A percentile compares a stretch with the other conserved stretches of the same genome.
These are phyloP conservation scores for Crepidodera aurea DNA, from an alignment of 2,888 invertebrate species.

Conservation along the genomic window DNA sequence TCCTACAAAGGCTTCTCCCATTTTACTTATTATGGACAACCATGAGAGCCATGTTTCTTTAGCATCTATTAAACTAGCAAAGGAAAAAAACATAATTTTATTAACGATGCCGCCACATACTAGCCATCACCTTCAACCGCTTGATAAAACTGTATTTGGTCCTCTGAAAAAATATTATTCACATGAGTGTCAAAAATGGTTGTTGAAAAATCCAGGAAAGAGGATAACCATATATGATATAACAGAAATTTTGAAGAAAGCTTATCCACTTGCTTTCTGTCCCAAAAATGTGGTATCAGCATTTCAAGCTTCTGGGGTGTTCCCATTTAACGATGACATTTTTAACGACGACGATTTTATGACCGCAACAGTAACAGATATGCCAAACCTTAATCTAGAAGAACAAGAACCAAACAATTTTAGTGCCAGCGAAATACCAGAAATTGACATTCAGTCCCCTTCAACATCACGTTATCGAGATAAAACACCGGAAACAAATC, in stretches of 20 bases:
- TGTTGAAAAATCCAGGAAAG: slow-evolving; percentile 29
- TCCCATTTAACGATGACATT: too few relatives aligned
- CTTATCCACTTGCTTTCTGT: too few relatives aligned
- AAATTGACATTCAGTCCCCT: background rate
- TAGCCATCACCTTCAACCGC: background rate
- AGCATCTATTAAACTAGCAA: background rate
- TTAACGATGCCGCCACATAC: too few relatives aligned
- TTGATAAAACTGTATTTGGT: slow-evolving; percentile 17
- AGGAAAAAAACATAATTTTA: background rate
- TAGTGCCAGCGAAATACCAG: too few relatives aligned
- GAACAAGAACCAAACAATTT: background rate
- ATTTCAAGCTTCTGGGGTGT: too few relatives aligned
- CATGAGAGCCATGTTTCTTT: background rate
- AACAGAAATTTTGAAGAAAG: too few relatives aligned
- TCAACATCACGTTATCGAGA: too few relatives aligned
- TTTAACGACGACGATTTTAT: too few relatives aligned
- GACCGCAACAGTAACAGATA: too few relatives aligned
- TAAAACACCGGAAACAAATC: too few relatives aligned
- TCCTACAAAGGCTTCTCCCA: slow-evolving; percentile 18
- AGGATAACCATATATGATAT: slow-evolving; percentile 35
- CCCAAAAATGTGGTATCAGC: too few relatives aligned
- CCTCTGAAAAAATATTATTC: slow-evolving; percentile 16
- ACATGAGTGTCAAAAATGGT: slow-evolving; percentile 10
- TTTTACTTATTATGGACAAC: slow-evolving; percentile 16
- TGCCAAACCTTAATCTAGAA: background rate